A percentile compares a stretch with the other conserved stretches of the same genome.
phyloP scores from a whole-genome alignment of 2,888 invertebrate genomes.

The Polymixis flavicincta region DNA sequence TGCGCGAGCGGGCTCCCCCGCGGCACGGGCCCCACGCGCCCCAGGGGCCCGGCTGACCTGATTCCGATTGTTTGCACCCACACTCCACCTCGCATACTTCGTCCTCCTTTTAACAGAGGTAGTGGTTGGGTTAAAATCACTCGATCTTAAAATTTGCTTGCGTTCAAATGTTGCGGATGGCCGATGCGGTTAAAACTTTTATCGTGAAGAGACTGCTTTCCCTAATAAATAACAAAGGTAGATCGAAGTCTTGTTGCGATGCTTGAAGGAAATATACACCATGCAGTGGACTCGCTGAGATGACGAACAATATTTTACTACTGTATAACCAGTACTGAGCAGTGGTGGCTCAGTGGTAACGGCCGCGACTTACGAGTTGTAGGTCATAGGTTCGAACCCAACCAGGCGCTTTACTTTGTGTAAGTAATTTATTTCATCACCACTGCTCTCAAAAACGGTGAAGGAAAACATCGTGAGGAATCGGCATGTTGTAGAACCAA shows the following conservation, averaged over 20 bases:
- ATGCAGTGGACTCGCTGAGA: neutral
- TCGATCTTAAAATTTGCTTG: neutral
- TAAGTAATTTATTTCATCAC: no score
- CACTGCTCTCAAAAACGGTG: no score
- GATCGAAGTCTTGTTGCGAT: neutral
- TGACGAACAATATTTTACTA: neutral
- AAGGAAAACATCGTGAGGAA: no score
- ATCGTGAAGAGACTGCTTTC: neutral
- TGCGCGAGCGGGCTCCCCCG: conserved; percentile 83
- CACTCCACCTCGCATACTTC: conserved; percentile 83
- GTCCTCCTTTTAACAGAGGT: conserved; percentile 75
- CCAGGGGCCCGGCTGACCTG: conserved; percentile 83
- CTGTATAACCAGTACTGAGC: neutral
- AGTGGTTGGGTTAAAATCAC: neutral
- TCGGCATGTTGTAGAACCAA: no score
- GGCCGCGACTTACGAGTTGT: no score
- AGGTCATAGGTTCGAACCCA: no score
- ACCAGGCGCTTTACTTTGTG: no score
- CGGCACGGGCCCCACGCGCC: conserved; percentile 86
- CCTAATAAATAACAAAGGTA: neutral
- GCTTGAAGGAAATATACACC: neutral
- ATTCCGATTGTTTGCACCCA: conserved; percentile 78
- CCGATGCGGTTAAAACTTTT: neutral
- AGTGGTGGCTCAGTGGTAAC: no score
- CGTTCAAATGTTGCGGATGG: no score